Evolutionary conservation across 2,888 invertebrate species (phyloP), one percentile per base, ranked within the genome.

Genomic region (Lamellibrachia columna): DNA sequence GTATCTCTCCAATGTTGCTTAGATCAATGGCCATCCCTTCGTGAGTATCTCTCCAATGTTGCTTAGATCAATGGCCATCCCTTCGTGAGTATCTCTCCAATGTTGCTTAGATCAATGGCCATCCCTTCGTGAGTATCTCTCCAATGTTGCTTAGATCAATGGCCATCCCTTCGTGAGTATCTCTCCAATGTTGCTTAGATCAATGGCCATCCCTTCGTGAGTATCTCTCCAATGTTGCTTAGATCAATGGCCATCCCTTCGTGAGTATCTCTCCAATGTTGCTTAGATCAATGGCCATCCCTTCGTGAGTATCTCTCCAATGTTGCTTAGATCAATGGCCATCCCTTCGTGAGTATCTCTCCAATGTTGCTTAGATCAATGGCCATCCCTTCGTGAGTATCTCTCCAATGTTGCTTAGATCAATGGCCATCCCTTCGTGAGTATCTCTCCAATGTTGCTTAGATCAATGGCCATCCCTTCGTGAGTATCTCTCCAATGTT

Each of bases 171-270:
- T 53, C 58, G 91, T 75, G n/a, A 75, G 75, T 75, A 1, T 55
- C 7, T 22, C 40, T n/a, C n/a, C n/a, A n/a, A n/a, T n/a, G n/a
- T n/a, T n/a, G n/a, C n/a, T 92, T 15, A 28, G 90, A n/a, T 22
- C 91, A 8, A 92, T 28, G n/a, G 53, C 91, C 53, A 91, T 91
- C 22, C 91, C 91, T 9, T 53, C 58, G 91, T 75, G n/a, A 75
- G 75, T 75, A 1, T 55, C 7, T 22, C 40, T n/a, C n/a, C n/a
- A n/a, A n/a, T n/a, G n/a, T n/a, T n/a, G n/a, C n/a, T 92, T 15
- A 28, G 90, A n/a, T 22, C 91, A 8, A 92, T 28, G n/a, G 53
- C 91, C 53, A 91, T 91, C 22, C 91, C 91, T 9, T 53, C 58
- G 91, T 75, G n/a, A 75, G 75, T 75, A 1, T 55, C 7, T 22